A percentile compares a stretch with the other conserved stretches of the same genome.
phyloP scores from a whole-genome alignment of 2,797 vertebrate genomes.

The Clarias laeviceps region DNA sequence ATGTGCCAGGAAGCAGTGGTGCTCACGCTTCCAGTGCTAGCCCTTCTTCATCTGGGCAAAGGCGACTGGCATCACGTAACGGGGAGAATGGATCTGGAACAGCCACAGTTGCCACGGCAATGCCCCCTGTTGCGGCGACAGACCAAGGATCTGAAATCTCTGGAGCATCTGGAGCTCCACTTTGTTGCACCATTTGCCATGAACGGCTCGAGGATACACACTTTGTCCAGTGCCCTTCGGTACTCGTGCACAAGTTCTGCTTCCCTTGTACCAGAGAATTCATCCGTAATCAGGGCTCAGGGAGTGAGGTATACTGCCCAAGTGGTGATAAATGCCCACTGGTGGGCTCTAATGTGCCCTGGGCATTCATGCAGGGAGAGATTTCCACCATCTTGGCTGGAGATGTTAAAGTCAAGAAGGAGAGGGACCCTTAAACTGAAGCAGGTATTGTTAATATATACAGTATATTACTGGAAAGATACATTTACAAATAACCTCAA shows the following conservation, averaged over 20 bases:
- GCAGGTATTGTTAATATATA: slow-evolving; percentile 31
- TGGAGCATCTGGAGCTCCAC: slow-evolving; percentile 69
- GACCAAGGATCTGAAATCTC: slow-evolving; percentile 64
- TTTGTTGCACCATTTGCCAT: slow-evolving; percentile 87
- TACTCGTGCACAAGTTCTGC: slow-evolving; percentile 88
- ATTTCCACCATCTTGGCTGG: slow-evolving; percentile 89
- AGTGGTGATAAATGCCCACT: slow-evolving; percentile 89
- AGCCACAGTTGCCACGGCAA: slow-evolving; percentile 51
- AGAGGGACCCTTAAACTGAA: slow-evolving; percentile 81
- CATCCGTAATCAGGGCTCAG: slow-evolving; percentile 84
- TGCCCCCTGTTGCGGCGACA: slow-evolving; percentile 60
- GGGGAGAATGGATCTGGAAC: slow-evolving; percentile 61
- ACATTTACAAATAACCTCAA: not conserved
- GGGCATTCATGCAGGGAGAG: slow-evolving; percentile 93
- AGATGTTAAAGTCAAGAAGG: slow-evolving; percentile 90
- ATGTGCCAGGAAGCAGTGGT: slow-evolving; percentile 69
- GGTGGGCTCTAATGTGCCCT: slow-evolving; percentile 85
- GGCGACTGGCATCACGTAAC: slow-evolving; percentile 70
- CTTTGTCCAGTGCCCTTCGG: slow-evolving; percentile 90
- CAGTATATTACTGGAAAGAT: not conserved
- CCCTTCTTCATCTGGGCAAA: slow-evolving; percentile 67
- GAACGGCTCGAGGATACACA: slow-evolving; percentile 89
- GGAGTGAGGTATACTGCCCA: slow-evolving; percentile 88
- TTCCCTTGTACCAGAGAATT: slow-evolving; percentile 88
- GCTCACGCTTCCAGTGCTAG: slow-evolving; percentile 71